These are phyloP conservation scores for Monopis laevigella DNA, from an alignment of 2,888 invertebrate species.

Conservation along the genomic window DNA sequence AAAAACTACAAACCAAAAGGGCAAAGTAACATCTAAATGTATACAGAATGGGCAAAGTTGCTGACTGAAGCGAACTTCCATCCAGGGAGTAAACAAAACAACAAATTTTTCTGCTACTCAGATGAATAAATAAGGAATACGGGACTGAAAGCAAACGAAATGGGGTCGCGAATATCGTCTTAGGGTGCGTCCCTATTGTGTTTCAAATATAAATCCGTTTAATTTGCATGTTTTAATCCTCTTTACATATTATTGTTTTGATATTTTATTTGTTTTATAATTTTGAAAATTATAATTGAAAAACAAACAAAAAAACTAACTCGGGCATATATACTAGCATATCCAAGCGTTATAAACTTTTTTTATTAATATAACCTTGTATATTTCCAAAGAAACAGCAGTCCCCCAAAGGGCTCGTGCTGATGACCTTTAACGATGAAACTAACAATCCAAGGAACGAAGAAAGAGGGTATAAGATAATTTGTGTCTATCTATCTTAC, in stretches of 20 bases:
- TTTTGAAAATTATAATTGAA: too few relatives aligned
- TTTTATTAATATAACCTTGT: too few relatives aligned
- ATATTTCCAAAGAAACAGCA: too few relatives aligned
- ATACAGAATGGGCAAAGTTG: conserved; percentile 41
- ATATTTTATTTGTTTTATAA: too few relatives aligned
- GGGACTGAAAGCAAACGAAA: conserved; percentile 23
- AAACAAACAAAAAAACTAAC: too few relatives aligned
- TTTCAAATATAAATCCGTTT: conserved; percentile 46
- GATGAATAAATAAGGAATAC: conserved; percentile 60
- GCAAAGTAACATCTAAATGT: conserved; percentile 31
- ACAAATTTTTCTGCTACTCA: conserved; percentile 49
- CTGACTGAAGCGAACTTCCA: conserved; percentile 17
- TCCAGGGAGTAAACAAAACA: conserved; percentile 58
- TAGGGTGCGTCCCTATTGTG: conserved; percentile 42
- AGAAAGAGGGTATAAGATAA: not conserved
- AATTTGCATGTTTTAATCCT: conserved; percentile 65
- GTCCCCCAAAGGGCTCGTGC: too few relatives aligned
- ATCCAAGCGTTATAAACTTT: too few relatives aligned
- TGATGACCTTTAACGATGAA: too few relatives aligned
- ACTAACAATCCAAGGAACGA: too few relatives aligned
- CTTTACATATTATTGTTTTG: conserved; percentile 32
- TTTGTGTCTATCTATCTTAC: too few relatives aligned
- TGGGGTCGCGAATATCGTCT: conserved; percentile 34
- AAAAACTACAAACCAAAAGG: conserved; percentile 1
- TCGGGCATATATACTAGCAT: too few relatives aligned